A percentile compares a stretch with the other conserved stretches of the same genome.
These are phyloP conservation scores for Melinopterus prodromus DNA, from an alignment of 2,888 invertebrate genomes.

Conservation along the genomic window DNA sequence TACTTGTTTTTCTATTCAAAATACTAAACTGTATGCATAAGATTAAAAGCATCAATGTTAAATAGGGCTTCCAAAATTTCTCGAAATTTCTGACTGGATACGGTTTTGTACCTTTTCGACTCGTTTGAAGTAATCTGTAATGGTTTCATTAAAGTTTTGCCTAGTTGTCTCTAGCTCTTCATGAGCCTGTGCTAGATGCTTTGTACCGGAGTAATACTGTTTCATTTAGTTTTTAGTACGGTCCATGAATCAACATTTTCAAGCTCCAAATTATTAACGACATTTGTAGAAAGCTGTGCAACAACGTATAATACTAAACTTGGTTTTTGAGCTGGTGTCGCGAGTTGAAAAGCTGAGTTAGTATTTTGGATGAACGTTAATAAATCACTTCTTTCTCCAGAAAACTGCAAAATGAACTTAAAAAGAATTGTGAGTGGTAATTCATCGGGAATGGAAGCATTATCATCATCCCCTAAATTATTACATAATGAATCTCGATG, in stretches of 20 bases:
- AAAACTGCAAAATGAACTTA: conserved; percentile 18
- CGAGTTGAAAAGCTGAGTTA: conserved; percentile 17
- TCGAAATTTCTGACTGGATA: no score
- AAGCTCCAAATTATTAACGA: conserved; percentile 22
- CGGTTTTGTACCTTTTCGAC: no score
- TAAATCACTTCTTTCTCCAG: conserved; percentile 15
- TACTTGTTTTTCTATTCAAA: no score
- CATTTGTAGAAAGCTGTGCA: conserved; percentile 22
- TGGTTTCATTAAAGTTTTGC: no score
- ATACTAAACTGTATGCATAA: no score
- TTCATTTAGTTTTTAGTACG: conserved; percentile 29
- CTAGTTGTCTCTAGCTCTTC: no score
- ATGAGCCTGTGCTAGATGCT: no score
- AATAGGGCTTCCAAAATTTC: no score
- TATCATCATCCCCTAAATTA: neutral
- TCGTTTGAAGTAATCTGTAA: no score
- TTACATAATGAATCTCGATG: neutral
- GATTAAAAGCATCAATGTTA: no score
- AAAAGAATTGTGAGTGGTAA: conserved; percentile 11
- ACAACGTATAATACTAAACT: no score
- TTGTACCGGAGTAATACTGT: conserved; percentile 33
- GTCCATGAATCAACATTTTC: conserved; percentile 15
- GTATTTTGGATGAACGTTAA: conserved; percentile 24
- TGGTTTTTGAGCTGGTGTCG: no score
- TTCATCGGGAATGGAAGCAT: conserved; percentile 15